These are phyloP conservation scores for Odontesthes bonariensis DNA, from an alignment of 2,113 vertebrate genomes.

Conservation along the genomic window DNA sequence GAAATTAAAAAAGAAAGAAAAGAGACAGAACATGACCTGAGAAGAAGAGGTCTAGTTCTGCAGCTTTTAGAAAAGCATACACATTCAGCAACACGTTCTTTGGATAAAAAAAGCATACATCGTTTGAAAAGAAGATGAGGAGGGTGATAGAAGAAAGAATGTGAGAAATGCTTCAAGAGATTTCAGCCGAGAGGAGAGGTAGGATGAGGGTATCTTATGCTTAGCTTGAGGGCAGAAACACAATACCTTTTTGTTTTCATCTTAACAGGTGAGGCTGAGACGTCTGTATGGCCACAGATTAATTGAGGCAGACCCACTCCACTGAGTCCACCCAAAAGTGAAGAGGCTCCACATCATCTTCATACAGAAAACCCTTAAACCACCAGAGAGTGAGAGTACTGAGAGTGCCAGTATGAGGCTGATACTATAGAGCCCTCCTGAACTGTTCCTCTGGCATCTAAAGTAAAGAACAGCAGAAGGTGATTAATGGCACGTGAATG, in stretches of 20 bases:
- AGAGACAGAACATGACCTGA: background rate
- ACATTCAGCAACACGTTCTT: background rate
- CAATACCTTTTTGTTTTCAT: conserved; percentile 52
- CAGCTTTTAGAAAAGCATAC: background rate
- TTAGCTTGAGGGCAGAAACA: conserved; percentile 55
- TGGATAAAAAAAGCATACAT: conserved; percentile 38
- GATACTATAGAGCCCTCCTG: background rate
- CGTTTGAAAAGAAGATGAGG: conserved; percentile 35
- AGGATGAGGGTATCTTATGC: background rate
- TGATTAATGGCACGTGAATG: too few species aligned
- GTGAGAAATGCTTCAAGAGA: conserved; percentile 29
- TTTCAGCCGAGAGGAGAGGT: background rate
- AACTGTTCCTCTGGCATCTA: conserved; percentile 23
- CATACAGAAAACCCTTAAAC: conserved; percentile 19
- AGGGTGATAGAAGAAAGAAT: conserved; percentile 22
- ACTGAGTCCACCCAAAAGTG: background rate
- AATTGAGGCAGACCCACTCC: conserved; percentile 8
- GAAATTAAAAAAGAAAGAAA: background rate
- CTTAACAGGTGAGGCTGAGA: conserved; percentile 16
- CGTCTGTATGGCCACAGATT: conserved; percentile 36
- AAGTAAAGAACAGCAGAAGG: background rate
- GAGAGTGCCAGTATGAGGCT: background rate
- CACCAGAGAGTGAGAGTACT: background rate
- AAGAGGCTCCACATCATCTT: conserved; percentile 7
- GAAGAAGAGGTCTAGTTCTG: background rate